These are phyloP conservation scores for Arctia plantaginis DNA, from an alignment of 2,888 invertebrate species.

Conservation along the genomic window DNA sequence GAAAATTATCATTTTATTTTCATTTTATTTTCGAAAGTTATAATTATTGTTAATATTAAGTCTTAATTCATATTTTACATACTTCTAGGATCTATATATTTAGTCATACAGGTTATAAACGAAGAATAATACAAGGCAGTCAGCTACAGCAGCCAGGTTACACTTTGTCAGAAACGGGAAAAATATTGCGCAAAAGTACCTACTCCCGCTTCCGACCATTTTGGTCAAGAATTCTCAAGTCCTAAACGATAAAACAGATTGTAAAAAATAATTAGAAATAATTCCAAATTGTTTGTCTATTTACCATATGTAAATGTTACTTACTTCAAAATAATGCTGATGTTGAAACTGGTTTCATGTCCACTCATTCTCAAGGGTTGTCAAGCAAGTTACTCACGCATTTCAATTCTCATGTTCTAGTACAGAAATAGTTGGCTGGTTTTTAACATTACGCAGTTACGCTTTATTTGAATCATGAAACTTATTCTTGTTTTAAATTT, in stretches of 20 bases:
- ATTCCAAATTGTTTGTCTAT: not conserved
- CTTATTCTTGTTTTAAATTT: not conserved
- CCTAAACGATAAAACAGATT: too few species aligned
- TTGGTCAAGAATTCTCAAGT: too few species aligned
- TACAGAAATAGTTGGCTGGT: not conserved
- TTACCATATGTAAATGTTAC: not conserved
- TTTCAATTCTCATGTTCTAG: conserved; percentile 1
- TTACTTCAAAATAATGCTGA: not conserved
- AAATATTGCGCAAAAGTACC: not conserved
- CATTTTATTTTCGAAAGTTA: not conserved
- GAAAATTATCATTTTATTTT: not conserved
- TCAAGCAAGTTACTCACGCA: conserved; percentile 2
- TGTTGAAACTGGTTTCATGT: conserved; percentile 5
- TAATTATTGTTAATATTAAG: not conserved
- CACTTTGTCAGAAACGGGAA: not conserved
- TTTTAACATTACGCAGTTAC: conserved; percentile 3
- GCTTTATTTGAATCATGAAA: not conserved
- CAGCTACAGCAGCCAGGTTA: not conserved
- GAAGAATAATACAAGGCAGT: not conserved
- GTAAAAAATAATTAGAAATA: not conserved
- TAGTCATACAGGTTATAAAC: too few species aligned
- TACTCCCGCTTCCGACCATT: too few species aligned
- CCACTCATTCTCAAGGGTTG: conserved; percentile 5
- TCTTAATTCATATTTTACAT: not conserved
- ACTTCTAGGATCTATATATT: not conserved